Evolutionary conservation across 2,797 vertebrate genomes (phyloP), one percentile per base, ranked within the genome.

Genomic region (Artibeus lituratus): DNA sequence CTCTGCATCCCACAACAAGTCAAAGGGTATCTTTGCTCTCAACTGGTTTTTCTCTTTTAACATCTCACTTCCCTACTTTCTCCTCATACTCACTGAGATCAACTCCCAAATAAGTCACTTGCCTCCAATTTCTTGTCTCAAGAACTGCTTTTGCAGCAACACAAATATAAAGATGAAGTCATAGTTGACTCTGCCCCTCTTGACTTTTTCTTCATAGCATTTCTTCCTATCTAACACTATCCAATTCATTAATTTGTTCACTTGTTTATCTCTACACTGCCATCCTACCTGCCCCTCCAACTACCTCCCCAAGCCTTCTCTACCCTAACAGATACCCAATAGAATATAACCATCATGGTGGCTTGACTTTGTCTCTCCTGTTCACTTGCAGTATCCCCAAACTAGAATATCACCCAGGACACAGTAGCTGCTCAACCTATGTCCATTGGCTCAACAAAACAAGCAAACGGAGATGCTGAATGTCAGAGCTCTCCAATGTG

Each of bases 251-350:
- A 57, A 22, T 57, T 37, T 35, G 4, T 32, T 84, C 19, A 35
- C 39, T 11, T 55, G 21, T 37, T 81, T 51, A 35, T 73, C 49
- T 74, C 49, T 90, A 21, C 1, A 59, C 2, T 53, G n/a, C 39
- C 70, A 53, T 35, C n/a, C 55, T 81, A 12, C 3, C 47, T n/a
- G 19, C 10, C 7, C 47, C 11, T 39, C 7, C 3, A 10, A 0
- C 10, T 12, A 37, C 15, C 11, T 2, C 53, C 9, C 12, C 15
- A 29, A 47, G 5, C 8, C 7, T 77, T n/a, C 8, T 62, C 15
- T 9, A 82, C 24, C 0, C 15, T 26, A 26, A 6, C 11, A 59
- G 47, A 47, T 12, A 0, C 2, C 42, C 6, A 59, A 9, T 0
- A 53, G 11, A 35, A 24, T 55, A 57, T 0, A 42, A 32, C 2